These are phyloP conservation scores for Crotalus tigris DNA, from an alignment of 2,113 vertebrate genomes.

Conservation along the genomic window DNA sequence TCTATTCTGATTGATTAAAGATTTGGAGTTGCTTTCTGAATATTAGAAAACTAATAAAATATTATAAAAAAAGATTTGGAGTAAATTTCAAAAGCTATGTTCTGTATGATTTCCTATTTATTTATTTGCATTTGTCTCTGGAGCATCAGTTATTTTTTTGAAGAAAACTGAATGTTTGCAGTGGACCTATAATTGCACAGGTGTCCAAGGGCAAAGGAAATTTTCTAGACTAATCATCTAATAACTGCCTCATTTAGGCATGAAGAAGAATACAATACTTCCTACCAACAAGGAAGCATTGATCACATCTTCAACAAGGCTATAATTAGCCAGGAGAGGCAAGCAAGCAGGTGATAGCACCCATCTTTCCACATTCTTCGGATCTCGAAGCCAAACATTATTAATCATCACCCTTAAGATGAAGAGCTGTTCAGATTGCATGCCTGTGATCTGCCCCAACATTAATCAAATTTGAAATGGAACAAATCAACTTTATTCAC, in stretches of 20 bases:
- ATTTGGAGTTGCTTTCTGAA: too few species aligned
- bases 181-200: neutral
- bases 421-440: neutral
- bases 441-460: neutral
- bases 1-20: too few species aligned
- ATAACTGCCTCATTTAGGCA: neutral
- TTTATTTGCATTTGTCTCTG: neutral
- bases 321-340: neutral
- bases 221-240: neutral
- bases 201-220: neutral
- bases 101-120: neutral
- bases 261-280: neutral
- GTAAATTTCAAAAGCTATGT: neutral
- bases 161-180: neutral
- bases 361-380: neutral
- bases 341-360: neutral
- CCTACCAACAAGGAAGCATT: neutral
- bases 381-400: neutral
- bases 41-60: too few species aligned
- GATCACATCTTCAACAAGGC: neutral
- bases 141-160: neutral
- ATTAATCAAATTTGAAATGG: neutral
- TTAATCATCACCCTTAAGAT: neutral
- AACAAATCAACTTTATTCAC: neutral
- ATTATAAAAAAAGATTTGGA: neutral